These are phyloP conservation scores for Dyspetes luteomarginatus DNA, from an alignment of 2,888 invertebrate genomes.

Conservation along the genomic window DNA sequence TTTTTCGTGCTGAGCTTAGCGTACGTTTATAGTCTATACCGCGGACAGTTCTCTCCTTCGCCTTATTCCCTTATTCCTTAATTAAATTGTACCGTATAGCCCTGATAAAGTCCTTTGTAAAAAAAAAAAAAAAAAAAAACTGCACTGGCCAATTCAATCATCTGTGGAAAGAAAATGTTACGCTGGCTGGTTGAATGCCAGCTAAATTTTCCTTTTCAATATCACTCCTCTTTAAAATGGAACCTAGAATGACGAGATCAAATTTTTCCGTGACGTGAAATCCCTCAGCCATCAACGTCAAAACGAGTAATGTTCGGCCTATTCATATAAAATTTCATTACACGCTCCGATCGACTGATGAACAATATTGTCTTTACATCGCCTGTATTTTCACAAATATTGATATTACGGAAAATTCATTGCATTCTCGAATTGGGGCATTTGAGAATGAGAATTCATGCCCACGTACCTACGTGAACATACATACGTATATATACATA, in stretches of 20 bases:
- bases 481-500: background rate
- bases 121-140: background rate
- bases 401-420: conserved; percentile 40
- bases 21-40: conserved; percentile 53
- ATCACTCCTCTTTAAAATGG: too few relatives aligned
- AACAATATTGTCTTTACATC: background rate
- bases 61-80: conserved; percentile 72
- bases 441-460: conserved; percentile 2
- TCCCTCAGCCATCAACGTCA: background rate
- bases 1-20: conserved; percentile 44
- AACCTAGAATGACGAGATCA: background rate
- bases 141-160: conserved; percentile 9
- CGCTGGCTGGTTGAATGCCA: background rate
- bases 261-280: background rate
- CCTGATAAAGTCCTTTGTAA: conserved; percentile 56
- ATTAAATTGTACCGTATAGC: conserved; percentile 69
- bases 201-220: background rate
- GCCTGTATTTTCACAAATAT: conserved; percentile 29
- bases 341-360: background rate
- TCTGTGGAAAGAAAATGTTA: background rate
- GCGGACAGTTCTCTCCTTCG: conserved; percentile 10
- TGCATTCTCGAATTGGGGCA: conserved; percentile 6
- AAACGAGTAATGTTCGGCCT: too few relatives aligned
- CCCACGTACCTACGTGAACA: background rate
- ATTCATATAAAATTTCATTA: background rate